phyloP scores from a whole-genome alignment of 2,888 invertebrate genomes.

The Atherix ibis region DNA sequence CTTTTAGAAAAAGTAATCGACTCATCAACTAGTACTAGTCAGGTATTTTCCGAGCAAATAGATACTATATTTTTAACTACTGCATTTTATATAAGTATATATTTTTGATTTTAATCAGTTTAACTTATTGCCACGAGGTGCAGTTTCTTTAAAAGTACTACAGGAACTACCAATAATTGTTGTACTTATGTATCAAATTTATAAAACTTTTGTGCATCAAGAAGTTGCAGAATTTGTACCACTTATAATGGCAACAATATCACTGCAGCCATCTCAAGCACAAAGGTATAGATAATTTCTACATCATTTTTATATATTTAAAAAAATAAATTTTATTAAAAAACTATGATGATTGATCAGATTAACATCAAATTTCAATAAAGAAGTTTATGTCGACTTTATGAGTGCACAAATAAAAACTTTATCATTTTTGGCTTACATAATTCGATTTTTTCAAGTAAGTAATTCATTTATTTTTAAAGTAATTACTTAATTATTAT shows the following conservation, averaged over 20 bases:
- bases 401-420: slow-evolving; percentile 98
- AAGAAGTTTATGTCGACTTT: slow-evolving; percentile 97
- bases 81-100: neutral
- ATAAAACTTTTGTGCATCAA: slow-evolving; percentile 86
- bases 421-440: slow-evolving; percentile 89
- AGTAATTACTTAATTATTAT: neutral
- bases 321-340: too few relatives aligned
- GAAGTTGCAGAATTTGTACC: slow-evolving; percentile 95
- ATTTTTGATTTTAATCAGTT: slow-evolving; percentile 47
- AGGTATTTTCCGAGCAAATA: too few relatives aligned
- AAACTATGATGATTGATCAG: too few relatives aligned
- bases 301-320: slow-evolving; percentile 6
- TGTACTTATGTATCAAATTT: slow-evolving; percentile 94
- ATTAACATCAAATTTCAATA: slow-evolving; percentile 71
- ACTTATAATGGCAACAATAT: slow-evolving; percentile 87
- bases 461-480: slow-evolving; percentile 5
- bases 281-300: slow-evolving; percentile 53
- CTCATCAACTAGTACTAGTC: too few relatives aligned
- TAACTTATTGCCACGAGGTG: slow-evolving; percentile 85
- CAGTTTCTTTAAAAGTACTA: slow-evolving; percentile 84
- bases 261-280: slow-evolving; percentile 67
- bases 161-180: slow-evolving; percentile 96
- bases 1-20: slow-evolving; percentile 76
- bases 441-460: slow-evolving; percentile 57
- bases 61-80: too few relatives aligned